Evolutionary conservation across 2,888 invertebrate species (phyloP), one percentile per base, ranked within the genome.

Genomic region (Elysia crispata): DNA sequence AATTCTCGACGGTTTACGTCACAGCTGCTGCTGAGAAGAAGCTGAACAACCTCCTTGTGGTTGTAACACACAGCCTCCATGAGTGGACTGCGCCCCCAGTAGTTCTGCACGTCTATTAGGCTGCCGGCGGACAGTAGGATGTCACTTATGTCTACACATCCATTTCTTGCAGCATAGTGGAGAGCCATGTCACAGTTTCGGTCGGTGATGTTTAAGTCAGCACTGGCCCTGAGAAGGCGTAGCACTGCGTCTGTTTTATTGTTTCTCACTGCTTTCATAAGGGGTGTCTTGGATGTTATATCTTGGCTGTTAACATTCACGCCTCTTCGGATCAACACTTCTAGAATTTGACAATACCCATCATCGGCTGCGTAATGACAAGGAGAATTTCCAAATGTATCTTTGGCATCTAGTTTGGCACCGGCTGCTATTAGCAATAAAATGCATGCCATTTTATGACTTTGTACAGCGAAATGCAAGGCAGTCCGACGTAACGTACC

Each of bases 51-150:
- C 73, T 91, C 91, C 81, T 88, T 90, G 84, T 91, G 91, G 86
- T 91, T 92, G 85, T 92, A 92, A 82, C 90, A 90, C 33, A 91
- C 91, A 0, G 91, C 91, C 78, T 92, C 92, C 91, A 92, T 91
- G 25, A 91, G 87, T 0, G 92, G 91, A 33, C 91, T 91, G 80
- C 91, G 85, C 8, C 91, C 92, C 91, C 91, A 91, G 82, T 91
- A 91, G 81, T 92, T 92, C 85, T 92, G 91, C 73, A 91, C 90
- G 84, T 91, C 90, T 28, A 91, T 88, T 79, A 89, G 85, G 79
- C 90, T 91, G 30, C 89, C 91, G 30, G 89, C 89, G n/a, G 88
- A 86, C 74, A 91, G 85, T 28, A 92, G 85, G 60, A 90, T 90
- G 69, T 88, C 87, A 49, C 91, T 88, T 76, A 92, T 89, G 75